Percentiles rank a stretch among this genome's conserved stretches.
Conservation (phyloP, 2,113 vertebrate genomes). For the Bos javanicus region DNA sequence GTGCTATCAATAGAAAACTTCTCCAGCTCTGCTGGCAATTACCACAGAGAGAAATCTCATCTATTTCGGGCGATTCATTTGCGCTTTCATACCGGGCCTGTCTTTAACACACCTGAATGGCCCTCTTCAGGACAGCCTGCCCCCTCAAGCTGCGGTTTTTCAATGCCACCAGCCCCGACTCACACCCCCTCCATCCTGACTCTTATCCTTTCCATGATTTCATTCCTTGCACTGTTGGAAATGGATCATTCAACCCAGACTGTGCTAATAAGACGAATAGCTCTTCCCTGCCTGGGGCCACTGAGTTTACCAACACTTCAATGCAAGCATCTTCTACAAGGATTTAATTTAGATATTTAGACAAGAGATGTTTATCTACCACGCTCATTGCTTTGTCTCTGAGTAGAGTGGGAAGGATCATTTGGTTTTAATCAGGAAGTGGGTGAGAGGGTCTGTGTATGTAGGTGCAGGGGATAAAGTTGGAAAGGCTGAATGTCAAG, state of each 20-base stretch:
- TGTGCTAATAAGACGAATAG: background rate
- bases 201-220: constrained; percentile 2
- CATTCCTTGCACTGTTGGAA: constrained; percentile 20
- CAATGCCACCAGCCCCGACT: background rate
- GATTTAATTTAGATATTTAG: constrained; percentile 68
- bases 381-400: background rate
- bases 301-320: background rate
- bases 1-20: background rate
- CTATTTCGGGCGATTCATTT: constrained; percentile 46
- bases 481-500: background rate
- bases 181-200: background rate
- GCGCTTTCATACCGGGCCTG: background rate
- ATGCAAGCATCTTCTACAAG: constrained; percentile 25
- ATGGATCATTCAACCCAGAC: constrained; percentile 38
- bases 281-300: background rate
- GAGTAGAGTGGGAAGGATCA: background rate
- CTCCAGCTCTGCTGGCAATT: background rate
- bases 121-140: background rate
- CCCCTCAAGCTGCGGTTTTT: background rate
- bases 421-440: background rate
- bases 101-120: constrained; percentile 27
- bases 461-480: background rate
- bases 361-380: constrained; percentile 49
- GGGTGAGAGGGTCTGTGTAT: background rate
- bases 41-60: constrained; percentile 48